Percentiles rank a stretch among this genome's conserved stretches.
phyloP scores from a whole-genome alignment of 64 coral and sea anemone genomes.

The Pachyseris speciosa region DNA sequence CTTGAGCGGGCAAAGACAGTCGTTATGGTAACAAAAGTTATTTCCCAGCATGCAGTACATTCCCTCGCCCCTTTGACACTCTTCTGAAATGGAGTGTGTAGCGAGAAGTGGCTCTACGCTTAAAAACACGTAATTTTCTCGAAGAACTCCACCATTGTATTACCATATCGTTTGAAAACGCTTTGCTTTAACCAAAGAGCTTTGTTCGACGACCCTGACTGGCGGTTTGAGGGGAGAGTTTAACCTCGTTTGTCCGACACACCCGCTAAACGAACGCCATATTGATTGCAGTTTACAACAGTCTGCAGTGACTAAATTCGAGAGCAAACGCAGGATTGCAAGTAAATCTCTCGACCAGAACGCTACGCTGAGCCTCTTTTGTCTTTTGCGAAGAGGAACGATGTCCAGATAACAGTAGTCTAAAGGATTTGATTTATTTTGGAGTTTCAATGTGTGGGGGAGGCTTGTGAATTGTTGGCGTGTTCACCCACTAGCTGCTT shows the following conservation, averaged over 20 bases:
- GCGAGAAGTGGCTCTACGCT: background rate
- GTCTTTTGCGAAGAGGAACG: background rate
- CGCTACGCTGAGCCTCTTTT: background rate
- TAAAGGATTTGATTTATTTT: background rate
- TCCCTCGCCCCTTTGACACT: background rate
- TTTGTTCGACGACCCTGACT: background rate
- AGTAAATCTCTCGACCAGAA: background rate
- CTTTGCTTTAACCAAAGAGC: background rate
- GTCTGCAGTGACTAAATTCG: background rate
- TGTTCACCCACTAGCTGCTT: slow-evolving; percentile 43
- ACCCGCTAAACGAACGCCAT: slow-evolving; percentile 39
- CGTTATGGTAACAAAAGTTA: slow-evolving; percentile 45
- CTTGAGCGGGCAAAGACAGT: background rate
- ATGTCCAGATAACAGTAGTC: slow-evolving; percentile 12
- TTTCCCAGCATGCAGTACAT: background rate
- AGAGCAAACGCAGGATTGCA: background rate
- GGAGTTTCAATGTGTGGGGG: background rate
- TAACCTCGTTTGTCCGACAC: background rate
- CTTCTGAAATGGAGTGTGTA: background rate
- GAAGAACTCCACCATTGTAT: background rate
- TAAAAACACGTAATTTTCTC: background rate
- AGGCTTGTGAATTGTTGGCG: background rate
- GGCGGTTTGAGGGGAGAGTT: background rate
- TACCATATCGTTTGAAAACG: background rate
- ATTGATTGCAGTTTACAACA: slow-evolving; percentile 11